Evolutionary conservation across 1,140 invertebrate species (phyloP), one percentile per base, ranked within the genome.

Genomic region (Drosophila varians): DNA sequence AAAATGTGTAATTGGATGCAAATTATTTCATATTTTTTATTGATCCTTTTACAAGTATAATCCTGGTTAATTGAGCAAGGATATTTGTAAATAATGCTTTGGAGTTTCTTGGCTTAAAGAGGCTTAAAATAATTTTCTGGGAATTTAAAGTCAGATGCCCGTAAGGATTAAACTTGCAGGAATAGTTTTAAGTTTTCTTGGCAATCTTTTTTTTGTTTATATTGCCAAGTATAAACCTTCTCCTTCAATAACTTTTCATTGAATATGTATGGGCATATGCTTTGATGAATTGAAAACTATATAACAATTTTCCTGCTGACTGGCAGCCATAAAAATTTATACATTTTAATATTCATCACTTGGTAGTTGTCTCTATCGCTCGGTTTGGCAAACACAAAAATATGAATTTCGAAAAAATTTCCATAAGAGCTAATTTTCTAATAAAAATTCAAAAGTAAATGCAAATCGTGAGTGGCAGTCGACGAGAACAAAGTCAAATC

Each of bases 391-490:
- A 62, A 62, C 78, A 47, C 51, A 64, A 77, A 74, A 83, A 23
- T n/a, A 5, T 4, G 28, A 42, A 46, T 54, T 18, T 16, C 12
- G 9, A 61, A 66, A 68, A 83, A 58, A 74, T 83, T 77, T 70
- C 47, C 70, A 83, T 77, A 74, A 77, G 74, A 77, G 78, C 78
- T 83, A 83, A 83, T 83, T 74, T 71, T 21, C 46, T 77, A 77
- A 83, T 74, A 77, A 83, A 83, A 83, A 83, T 77, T 82, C 78
- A 70, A 77, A 83, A 83, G 64, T 83, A 77, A 83, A 83, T 83
- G 70, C 70, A 83, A 83, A 77, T 74, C 43, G 26, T 18, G 45
- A 64, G 56, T 31, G 49, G 38, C 21, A 18, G 14, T 34, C 23
- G 12, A 6, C 28, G 12, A 38, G 19, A 31, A 25, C 34, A 28